A percentile compares a stretch with the other conserved stretches of the same genome.
phyloP scores from a whole-genome alignment of 2,888 invertebrate species.

The Leptinotarsa juncta region DNA sequence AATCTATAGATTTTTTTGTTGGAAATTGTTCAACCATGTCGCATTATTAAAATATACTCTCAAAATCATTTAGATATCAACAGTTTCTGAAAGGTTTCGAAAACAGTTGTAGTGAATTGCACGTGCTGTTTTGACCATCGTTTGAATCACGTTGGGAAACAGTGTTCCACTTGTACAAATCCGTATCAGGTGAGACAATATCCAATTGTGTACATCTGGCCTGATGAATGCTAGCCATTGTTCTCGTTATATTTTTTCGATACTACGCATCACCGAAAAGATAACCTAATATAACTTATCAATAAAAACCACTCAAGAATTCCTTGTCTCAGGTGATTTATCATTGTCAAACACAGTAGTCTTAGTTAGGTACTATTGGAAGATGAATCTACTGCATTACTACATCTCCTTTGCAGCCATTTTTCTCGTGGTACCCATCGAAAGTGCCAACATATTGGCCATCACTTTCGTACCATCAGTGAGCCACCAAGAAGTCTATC shows the following conservation, averaged over 20 bases:
- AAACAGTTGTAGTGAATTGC: too few relatives aligned
- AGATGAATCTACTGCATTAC: background rate
- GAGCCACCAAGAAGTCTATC: conserved; percentile 67
- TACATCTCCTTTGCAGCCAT: background rate
- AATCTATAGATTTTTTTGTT: too few relatives aligned
- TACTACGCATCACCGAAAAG: background rate
- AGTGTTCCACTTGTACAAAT: too few relatives aligned
- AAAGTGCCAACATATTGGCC: conserved; percentile 62
- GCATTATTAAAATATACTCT: too few relatives aligned
- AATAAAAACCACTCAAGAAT: background rate
- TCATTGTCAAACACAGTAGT: background rate
- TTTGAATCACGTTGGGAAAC: too few relatives aligned
- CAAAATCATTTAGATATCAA: too few relatives aligned
- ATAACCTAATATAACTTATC: background rate
- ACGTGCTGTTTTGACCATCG: too few relatives aligned
- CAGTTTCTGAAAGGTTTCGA: too few relatives aligned
- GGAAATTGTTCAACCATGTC: too few relatives aligned
- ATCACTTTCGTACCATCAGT: conserved; percentile 64
- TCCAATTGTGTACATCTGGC: background rate
- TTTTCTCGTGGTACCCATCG: background rate
- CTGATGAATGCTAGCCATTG: background rate
- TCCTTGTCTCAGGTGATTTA: background rate
- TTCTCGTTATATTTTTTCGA: background rate
- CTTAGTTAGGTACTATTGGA: background rate
- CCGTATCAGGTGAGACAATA: background rate